Evolutionary conservation across 2,113 vertebrate species (phyloP), one percentile per base, ranked within the genome.

Genomic region (Symphodus melops): DNA sequence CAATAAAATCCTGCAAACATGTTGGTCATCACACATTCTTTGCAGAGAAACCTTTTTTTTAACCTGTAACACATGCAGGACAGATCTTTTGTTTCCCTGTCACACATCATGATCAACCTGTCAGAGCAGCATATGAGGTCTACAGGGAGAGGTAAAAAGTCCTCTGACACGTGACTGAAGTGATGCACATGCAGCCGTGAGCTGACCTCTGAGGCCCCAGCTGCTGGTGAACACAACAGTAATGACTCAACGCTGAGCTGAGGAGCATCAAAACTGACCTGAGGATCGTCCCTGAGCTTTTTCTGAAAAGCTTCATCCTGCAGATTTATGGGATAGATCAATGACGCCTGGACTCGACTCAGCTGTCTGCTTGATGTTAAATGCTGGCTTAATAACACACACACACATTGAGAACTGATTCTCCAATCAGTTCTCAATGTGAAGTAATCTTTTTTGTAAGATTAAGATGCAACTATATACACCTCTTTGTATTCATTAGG

Each of bases 161-260:
- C 59, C 62, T 36, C 57, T 60, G 68, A 68, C 72, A 79, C 28
- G 49, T 51, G 60, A 79, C 28, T 67, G 23, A 75, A 62, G n/a
- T 1, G 17, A 13, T 48, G 48, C 66, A 73, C 54, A 53, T 49
- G 74, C 71, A 67, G 73, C 65, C 8, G 49, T 71, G 41, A 37
- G 42, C 46, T 46, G 79, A 83, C 62, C 82, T 70, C 37, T 33
- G 44, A 72, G 28, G 37, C 67, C 58, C 41, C 73, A 71, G 67
- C 75, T 81, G 84, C 75, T 76, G 54, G 0, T 66, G 1, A 53
- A 23, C 69, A 49, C 19, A 19, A 1, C 21, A 48, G 28, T 69
- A 55, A 85, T 33, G 69, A 77, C 77, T 79, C 68, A 74, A 59
- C 64, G 13, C 60, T 53, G 60, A 84, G 48, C 67, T 66, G 56